Base-by-base conservation (phyloP, 2,113 vertebrate species). In the Arothron firmamentum region DNA sequence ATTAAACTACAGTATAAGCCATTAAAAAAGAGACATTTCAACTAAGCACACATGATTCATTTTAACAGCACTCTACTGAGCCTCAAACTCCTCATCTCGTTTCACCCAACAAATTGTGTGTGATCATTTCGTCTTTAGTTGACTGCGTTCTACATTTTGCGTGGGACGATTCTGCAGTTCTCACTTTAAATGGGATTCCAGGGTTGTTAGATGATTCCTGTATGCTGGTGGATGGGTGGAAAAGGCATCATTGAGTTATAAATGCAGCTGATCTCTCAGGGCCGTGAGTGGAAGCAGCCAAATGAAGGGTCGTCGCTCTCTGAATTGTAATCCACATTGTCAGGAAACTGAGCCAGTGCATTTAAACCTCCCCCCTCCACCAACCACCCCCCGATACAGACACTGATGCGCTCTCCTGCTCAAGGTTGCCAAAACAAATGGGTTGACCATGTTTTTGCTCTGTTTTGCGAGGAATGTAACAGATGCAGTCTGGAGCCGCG, bases 361-460 rank as follows among this genome's bases (percentile, higher is more conserved):
- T 83, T 67, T 62, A 62, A 79, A 28, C 3, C 25, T 5, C 25
- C 25, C 25, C 25, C 25, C 25, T 25, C 84, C 31, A 1, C 3
- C 31, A 1, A 2, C 31, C 9, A 59, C 53, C 59, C 70, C 56
- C 58, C 52, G 46, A 75, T 70, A 67, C 57, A 55, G 59, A 31
- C 51, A 50, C 67, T 62, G 54, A 75, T 67, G 57, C 77, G 59
- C 75, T 81, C 80, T 86, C 58, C 52, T 81, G 77, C 61, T 80
- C 66, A 9, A n/a, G 75, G 84, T 86, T 83, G 85, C 55, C 65
- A 83, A 84, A 87, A 89, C 82, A 86, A 83, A 83, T 53, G 13
- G 59, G 18, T 56, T 75, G 77, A 77, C 67, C 15, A 31, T 56
- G 72, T 81, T 83, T 38, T 74, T 80, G 74, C 79, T 77, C 74